Conservation (phyloP, 2,888 invertebrate genomes). For the Opisthograptis luteolata region DNA sequence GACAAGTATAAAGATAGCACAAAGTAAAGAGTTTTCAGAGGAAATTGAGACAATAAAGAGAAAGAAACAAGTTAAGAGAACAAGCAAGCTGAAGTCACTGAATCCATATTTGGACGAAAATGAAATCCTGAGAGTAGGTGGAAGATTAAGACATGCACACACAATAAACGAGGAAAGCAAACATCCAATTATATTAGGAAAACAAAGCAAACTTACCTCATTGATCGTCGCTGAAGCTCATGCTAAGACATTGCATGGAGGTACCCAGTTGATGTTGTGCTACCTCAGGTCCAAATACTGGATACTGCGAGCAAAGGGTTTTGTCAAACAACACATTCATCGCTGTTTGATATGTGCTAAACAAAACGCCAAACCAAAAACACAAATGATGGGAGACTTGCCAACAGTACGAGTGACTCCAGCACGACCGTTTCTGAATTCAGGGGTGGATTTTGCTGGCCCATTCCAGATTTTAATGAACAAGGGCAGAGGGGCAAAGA, state of each 20-base stretch:
- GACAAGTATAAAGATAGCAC: slow-evolving; percentile 26
- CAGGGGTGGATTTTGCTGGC: slow-evolving; percentile 42
- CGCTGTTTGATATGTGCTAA: slow-evolving; percentile 37
- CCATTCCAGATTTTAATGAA: slow-evolving; percentile 37
- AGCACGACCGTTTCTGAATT: slow-evolving; percentile 34
- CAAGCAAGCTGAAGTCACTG: slow-evolving; percentile 28
- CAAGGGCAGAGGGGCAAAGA: slow-evolving; percentile 36
- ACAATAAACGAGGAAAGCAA: slow-evolving; percentile 5
- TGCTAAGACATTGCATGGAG: slow-evolving; percentile 33
- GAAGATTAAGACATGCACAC: neutral
- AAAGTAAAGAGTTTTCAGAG: slow-evolving; percentile 27
- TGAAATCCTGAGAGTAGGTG: slow-evolving; percentile 4
- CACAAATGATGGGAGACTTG: too few relatives aligned
- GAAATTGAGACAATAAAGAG: slow-evolving; percentile 18
- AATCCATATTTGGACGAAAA: slow-evolving; percentile 31
- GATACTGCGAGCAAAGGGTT: slow-evolving; percentile 34
- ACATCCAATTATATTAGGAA: slow-evolving; percentile 41
- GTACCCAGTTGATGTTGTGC: slow-evolving; percentile 35
- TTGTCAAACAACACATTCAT: slow-evolving; percentile 29
- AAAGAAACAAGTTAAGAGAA: slow-evolving; percentile 23
- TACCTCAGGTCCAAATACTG: slow-evolving; percentile 41
- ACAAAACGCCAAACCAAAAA: slow-evolving; percentile 25
- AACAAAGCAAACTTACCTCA: slow-evolving; percentile 28
- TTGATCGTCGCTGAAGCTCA: slow-evolving; percentile 1
- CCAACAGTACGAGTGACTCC: slow-evolving; percentile 35